Evolutionary conservation across 2,113 vertebrate species (phyloP), one percentile per base, ranked within the genome.

Genomic region (Barnardius zonarius): DNA sequence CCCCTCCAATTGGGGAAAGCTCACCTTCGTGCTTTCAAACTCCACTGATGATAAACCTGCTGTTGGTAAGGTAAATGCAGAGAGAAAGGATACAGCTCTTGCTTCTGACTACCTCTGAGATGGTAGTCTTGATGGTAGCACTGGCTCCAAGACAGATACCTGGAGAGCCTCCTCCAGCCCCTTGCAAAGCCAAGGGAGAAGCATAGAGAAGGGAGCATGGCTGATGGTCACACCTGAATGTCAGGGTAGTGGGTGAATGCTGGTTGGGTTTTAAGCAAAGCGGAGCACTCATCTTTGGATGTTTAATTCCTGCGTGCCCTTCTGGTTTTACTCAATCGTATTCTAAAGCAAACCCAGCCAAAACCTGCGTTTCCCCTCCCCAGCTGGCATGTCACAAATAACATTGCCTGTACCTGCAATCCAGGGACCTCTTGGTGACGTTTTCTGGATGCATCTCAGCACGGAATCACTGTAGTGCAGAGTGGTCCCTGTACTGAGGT

Each of bases 241-340:
- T 15, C n/a, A n/a, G 9, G 31, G 43, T 15, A 70, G 54, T 20
- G 57, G 5, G n/a, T n/a, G 61, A 90, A 20, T 6, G 19, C 30
- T 55, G 22, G 7, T 1, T 85, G 62, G 39, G 27, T n/a, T 90
- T 85, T 41, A 30, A 57, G 51, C 37, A 67, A 44, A 44, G 24
- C 3, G 7, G 31, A 75, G 12, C 35, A 28, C 0, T 0, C 28
- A 43, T n/a, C 25, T 4, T 1, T 54, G 48, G 41, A 3, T 72
- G 8, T 70, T 43, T 49, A 54, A 30, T 28, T 76, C 67, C 46
- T 48, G 33, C 13, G 13, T 0, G 0, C 14, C 7, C 5, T 6
- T 25, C 64, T 39, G 54, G 6, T 54, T 83, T 61, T 20, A 9
- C 8, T 62, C 67, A 30, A 33, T 16, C 20, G 4, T 10, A 6